phyloP scores from a whole-genome alignment of 2,797 vertebrate species.

The Typhlichthys eigenmanni region DNA sequence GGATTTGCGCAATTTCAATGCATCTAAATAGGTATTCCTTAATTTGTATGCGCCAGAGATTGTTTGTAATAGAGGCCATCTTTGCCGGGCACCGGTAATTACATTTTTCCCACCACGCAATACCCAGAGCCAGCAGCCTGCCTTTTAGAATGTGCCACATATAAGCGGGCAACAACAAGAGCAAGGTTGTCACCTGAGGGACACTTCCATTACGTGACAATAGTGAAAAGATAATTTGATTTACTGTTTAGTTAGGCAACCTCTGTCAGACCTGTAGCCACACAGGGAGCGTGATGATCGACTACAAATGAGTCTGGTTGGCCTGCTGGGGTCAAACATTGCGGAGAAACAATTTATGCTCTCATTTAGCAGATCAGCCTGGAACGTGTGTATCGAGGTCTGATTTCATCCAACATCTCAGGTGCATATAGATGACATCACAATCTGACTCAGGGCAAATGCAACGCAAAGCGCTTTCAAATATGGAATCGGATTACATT shows the following conservation, averaged over 20 bases:
- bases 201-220: constrained; percentile 73
- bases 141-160: constrained; percentile 63
- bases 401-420: constrained; percentile 51
- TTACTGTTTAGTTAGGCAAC: constrained; percentile 82
- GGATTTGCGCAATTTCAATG: too few species aligned
- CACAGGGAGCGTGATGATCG: constrained; percentile 59
- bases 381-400: constrained; percentile 52
- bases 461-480: constrained; percentile 15
- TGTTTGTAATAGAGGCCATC: constrained; percentile 68
- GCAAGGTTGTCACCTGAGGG: constrained; percentile 69
- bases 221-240: constrained; percentile 82
- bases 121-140: constrained; percentile 48
- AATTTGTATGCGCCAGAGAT: constrained; percentile 57
- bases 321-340: constrained; percentile 73
- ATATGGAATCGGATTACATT: constrained; percentile 18
- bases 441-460: constrained; percentile 22
- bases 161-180: constrained; percentile 66
- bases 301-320: constrained; percentile 81
- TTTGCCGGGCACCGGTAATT: constrained; percentile 66
- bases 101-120: constrained; percentile 53
- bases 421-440: constrained; percentile 37
- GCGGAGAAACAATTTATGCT: constrained; percentile 72
- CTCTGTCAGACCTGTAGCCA: constrained; percentile 77
- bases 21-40: constrained; percentile 18
- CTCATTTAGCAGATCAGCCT: constrained; percentile 53